Conservation (phyloP, 2,113 vertebrate genomes). For the Thinocorus orbignyianus region DNA sequence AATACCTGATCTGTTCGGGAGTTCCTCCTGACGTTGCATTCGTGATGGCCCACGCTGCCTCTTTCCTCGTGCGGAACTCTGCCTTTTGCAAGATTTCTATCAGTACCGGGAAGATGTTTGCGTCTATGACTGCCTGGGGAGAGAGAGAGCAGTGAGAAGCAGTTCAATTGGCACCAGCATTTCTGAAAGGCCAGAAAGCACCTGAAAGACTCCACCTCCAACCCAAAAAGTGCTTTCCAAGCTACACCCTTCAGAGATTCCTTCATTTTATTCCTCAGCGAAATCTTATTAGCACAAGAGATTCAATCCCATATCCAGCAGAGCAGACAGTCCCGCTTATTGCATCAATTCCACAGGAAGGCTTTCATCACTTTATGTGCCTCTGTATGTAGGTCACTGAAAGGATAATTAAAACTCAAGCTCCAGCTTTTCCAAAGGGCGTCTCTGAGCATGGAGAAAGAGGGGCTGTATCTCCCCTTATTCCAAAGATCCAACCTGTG, state of each 20-base stretch:
- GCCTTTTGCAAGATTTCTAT: conserved; percentile 98
- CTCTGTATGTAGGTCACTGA: not conserved
- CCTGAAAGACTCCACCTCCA: not conserved
- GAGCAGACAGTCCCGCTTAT: not conserved
- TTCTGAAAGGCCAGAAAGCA: not conserved
- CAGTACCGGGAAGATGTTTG: conserved; percentile 97
- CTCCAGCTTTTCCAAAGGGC: not conserved
- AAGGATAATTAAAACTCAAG: not conserved
- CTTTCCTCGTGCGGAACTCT: conserved; percentile 96
- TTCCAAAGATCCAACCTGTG: not conserved
- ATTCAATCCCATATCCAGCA: not conserved
- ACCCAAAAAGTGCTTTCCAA: not conserved
- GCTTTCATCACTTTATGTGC: not conserved
- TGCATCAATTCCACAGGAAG: not conserved
- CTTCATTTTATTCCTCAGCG: not conserved
- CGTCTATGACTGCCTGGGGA: conserved; percentile 91
- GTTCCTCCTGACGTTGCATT: conserved; percentile 97
- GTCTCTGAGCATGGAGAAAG: not conserved
- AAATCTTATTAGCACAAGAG: not conserved
- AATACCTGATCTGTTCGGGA: conserved; percentile 93
- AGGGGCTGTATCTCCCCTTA: not conserved
- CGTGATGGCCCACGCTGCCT: conserved; percentile 97
- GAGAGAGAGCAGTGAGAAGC: not conserved
- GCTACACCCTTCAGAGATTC: not conserved
- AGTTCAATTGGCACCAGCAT: rapidly evolving